Percentiles rank a stretch among this genome's conserved stretches.
phyloP scores from a whole-genome alignment of 2,113 vertebrate species.

The Cottus gobio region DNA sequence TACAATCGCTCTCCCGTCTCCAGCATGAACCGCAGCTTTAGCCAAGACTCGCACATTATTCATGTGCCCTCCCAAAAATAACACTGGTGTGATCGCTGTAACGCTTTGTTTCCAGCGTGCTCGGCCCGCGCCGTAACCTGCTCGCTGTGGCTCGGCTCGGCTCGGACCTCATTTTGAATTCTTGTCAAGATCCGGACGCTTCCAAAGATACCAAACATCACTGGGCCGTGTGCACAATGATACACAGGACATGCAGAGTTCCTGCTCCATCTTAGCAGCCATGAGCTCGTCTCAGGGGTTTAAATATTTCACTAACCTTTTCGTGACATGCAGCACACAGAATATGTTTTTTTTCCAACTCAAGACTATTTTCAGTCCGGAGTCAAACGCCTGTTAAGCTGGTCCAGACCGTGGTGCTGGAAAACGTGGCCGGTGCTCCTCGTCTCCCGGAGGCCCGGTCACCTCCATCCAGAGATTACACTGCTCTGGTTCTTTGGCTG shows the following conservation, averaged over 20 bases:
- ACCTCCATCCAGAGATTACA: slow-evolving; percentile 12
- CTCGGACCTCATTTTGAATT: slow-evolving; percentile 59
- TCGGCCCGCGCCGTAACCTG: slow-evolving; percentile 18
- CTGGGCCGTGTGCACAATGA: slow-evolving; percentile 15
- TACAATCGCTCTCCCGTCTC: slow-evolving; percentile 43
- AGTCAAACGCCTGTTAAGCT: slow-evolving; percentile 30
- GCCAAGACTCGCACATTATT: slow-evolving; percentile 39
- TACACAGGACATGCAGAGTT: neutral
- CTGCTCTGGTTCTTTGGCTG: slow-evolving; percentile 6
- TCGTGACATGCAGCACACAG: slow-evolving; percentile 7
- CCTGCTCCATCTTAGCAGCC: slow-evolving; percentile 12
- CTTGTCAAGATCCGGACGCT: slow-evolving; percentile 39
- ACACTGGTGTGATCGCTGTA: slow-evolving; percentile 40
- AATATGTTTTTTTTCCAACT: slow-evolving; percentile 51
- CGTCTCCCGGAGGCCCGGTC: neutral
- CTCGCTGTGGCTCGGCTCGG: slow-evolving; percentile 22
- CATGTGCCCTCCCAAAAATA: slow-evolving; percentile 51
- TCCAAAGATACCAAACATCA: slow-evolving; percentile 59
- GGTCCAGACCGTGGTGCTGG: slow-evolving; percentile 13
- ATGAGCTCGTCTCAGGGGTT: slow-evolving; percentile 18
- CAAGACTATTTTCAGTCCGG: slow-evolving; percentile 29
- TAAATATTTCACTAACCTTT: slow-evolving; percentile 27
- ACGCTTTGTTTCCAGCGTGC: slow-evolving; percentile 32
- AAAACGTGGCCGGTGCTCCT: neutral
- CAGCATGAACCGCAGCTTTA: slow-evolving; percentile 9